Evolutionary conservation across 2,888 invertebrate genomes (phyloP), one percentile per base, ranked within the genome.

Genomic region (Ctenicera cuprea): DNA sequence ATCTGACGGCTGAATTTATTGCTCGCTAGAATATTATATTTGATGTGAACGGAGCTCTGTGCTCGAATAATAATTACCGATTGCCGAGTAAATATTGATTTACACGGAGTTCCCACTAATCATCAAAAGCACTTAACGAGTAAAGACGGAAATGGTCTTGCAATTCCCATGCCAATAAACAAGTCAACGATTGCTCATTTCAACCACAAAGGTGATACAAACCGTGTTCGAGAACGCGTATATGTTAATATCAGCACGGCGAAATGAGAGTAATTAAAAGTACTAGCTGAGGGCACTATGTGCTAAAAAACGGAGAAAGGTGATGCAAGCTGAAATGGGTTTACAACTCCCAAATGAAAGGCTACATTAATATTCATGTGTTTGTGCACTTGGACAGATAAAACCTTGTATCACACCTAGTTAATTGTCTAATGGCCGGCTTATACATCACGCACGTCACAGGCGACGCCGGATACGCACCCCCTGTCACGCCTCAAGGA

Each of bases 361-460:
- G 69, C 69, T 74, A 76, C 78, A 82, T 82, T 82, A 82, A 81
- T 81, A 82, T 82, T 82, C 81, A 82, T 82, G 73, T 74, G 73
- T 74, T 79, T 79, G 77, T 80, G 79, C 78, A 81, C 78, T 80
- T 79, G 80, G 80, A 77, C 80, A 81, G 79, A 81, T 82, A 81
- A 79, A 76, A 78, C 78, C 79, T 80, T 81, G 81, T 81, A 80
- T 81, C 80, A 81, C 81, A 82, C 80, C 80, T 79, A 80, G 79
- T 50, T 72, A 76, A 74, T 76, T 76, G 74, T 70, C 52, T 76
- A 71, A 72, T 70, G 73, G 54, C 63, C 52, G 20, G 52, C 64
- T 59, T 61, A 62, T 69, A 69, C 26, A 59, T 57, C 52, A 59
- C 48, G 43, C 59, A 59, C 59, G 59, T 59, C 59, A 59, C 59